Evolutionary conservation across 2,113 vertebrate genomes (phyloP), one percentile per base, ranked within the genome.

Genomic region (Alligator sinensis): DNA sequence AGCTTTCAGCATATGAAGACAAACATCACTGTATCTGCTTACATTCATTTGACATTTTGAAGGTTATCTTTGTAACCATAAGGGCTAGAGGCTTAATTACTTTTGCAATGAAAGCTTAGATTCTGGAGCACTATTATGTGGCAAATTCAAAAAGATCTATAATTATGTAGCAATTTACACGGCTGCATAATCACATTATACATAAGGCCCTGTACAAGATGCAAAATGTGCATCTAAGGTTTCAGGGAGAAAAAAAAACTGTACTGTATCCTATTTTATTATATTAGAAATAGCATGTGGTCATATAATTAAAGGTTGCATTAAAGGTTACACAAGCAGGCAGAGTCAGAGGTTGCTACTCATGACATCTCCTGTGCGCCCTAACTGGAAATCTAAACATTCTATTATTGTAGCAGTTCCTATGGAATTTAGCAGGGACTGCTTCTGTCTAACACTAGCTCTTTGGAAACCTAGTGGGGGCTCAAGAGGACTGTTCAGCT

Each of bases 11-110:
- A 93, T 63, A 93, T n/a, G 76, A 80, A 91, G 84, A 25, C 85
- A 95, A 85, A 93, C 90, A 96, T 91, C 87, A 83, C 61, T 8
- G 6, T 84, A 89, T 93, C 90, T 87, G 82, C 82, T 84, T 18
- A 60, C 84, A 74, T 79, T 94, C 91, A 80, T 93, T 76, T 94
- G 83, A 94, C 91, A 86, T 95, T 96, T 92, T 93, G 93, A 96
- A 96, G 94, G 95, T 96, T 94, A 96, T 95, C 95, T 96, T 89
- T 88, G 57, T 68, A 95, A 92, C 78, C 85, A 64, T 83, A 95
- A 94, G 78, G 83, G 93, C 66, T 77, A 88, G 81, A 55, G 58
- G 85, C 78, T 96, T 96, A 93, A 96, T 96, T 96, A 91, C 94
- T 78, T 30, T 57, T 60, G 13, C 87, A 93, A 64, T 84, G 88